Evolutionary conservation across 2,888 invertebrate species (phyloP).

Genomic region (Caenorhabditis uteleia): DNA sequence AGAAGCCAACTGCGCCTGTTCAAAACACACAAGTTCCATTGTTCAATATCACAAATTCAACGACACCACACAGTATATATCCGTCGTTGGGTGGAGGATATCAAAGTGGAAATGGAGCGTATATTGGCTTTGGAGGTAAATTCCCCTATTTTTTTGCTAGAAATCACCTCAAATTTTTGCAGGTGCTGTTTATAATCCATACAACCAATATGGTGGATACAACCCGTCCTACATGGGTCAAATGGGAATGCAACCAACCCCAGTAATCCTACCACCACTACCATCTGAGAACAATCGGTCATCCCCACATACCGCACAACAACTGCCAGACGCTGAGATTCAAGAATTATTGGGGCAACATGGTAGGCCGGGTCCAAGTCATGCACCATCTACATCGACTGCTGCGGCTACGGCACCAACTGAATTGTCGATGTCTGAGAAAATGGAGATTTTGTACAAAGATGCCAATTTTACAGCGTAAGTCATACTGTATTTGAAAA

Average conservation of each 20-base stretch:
- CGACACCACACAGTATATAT: no score
- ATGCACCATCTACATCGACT: slow-evolving; percentile 3
- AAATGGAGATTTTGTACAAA: slow-evolving; percentile 53
- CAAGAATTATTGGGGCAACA: slow-evolving; percentile 13
- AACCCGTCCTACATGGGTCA: no score
- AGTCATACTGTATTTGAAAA: slow-evolving; percentile 19
- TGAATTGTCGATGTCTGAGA: slow-evolving; percentile 22
- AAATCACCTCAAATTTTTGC: no score
- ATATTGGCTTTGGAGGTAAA: no score
- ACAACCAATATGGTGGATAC: no score
- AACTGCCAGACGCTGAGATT: slow-evolving; percentile 21
- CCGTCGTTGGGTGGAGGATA: no score
- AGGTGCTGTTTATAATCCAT: no score
- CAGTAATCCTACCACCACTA: not conserved
- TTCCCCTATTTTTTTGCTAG: no score
- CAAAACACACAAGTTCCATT: slow-evolving; percentile 24
- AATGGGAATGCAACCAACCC: not conserved
- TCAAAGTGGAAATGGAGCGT: no score
- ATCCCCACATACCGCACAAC: slow-evolving; percentile 3
- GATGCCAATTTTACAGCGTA: slow-evolving; percentile 50
- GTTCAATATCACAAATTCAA: slow-evolving; percentile 36
- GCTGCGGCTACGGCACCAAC: not conserved
- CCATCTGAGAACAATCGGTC: not conserved
- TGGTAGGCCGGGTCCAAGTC: no score
- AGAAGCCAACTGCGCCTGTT: not conserved